Conservation (phyloP, 2,113 vertebrate species). For the Melospiza melodia region DNA sequence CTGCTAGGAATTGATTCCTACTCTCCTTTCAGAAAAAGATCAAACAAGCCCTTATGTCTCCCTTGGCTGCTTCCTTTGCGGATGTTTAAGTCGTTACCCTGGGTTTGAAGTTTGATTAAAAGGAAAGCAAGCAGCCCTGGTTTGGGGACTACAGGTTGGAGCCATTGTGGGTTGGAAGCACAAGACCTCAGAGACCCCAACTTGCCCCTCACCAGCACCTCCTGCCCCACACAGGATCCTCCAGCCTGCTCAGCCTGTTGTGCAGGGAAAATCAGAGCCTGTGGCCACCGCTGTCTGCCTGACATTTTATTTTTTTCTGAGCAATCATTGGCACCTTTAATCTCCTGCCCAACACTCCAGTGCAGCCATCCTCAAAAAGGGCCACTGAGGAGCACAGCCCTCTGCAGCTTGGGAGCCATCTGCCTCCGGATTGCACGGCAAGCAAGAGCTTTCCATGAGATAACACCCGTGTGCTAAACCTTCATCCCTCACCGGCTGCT, state of each 20-base stretch:
- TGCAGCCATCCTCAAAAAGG: neutral
- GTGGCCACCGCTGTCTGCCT: neutral
- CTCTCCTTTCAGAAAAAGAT: slow-evolving; percentile 64
- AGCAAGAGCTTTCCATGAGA: neutral
- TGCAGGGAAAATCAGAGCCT: accelerated
- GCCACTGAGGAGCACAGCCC: neutral
- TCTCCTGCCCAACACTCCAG: neutral
- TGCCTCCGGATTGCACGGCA: accelerated
- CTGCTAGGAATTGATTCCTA: slow-evolving; percentile 34
- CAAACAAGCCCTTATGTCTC: slow-evolving; percentile 45
- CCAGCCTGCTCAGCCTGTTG: neutral
- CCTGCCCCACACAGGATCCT: neutral
- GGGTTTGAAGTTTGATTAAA: slow-evolving; percentile 19
- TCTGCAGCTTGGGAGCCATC: neutral
- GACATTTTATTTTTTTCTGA: neutral
- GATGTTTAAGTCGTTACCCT: neutral
- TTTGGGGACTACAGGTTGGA: neutral
- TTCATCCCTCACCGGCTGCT: neutral
- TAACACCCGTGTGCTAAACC: neutral
- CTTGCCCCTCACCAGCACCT: accelerated
- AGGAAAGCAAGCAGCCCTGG: neutral
- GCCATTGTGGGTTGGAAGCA: neutral
- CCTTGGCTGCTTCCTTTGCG: neutral
- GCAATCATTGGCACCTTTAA: neutral
- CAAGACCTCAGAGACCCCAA: neutral